Evolutionary conservation across 2,797 vertebrate genomes (phyloP).

Genomic region (Otolemur crassicaudatus): DNA sequence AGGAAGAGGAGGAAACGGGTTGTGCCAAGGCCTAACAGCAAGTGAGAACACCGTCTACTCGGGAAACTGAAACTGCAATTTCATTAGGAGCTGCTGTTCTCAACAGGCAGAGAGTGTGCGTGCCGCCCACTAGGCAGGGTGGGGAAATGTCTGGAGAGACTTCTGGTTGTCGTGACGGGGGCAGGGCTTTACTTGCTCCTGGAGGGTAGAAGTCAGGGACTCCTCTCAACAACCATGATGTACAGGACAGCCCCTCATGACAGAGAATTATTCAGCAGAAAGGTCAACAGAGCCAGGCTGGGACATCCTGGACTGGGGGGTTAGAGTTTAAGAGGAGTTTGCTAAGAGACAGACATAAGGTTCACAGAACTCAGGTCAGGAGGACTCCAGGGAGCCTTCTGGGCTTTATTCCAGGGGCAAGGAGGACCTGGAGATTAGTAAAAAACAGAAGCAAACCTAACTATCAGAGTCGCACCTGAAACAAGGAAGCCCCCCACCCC

Average conservation of each 20-base stretch:
- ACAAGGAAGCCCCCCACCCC: background rate
- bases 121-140: background rate
- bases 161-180: fast-evolving
- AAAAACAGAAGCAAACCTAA: background rate
- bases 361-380: too few species aligned
- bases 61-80: background rate
- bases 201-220: background rate
- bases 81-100: background rate
- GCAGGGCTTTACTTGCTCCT: too few species aligned
- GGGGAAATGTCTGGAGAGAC: background rate
- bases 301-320: background rate
- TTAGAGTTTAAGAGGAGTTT: background rate
- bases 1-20: background rate
- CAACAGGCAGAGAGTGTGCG: too few species aligned
- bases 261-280: background rate
- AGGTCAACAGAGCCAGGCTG: background rate
- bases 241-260: background rate
- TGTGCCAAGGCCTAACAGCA: too few species aligned
- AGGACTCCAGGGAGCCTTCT: background rate
- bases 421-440: fast-evolving
- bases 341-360: background rate
- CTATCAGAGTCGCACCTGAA: background rate
- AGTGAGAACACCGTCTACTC: background rate
- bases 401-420: background rate
- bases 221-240: background rate